A percentile compares a stretch with the other conserved stretches of the same genome.
These are phyloP conservation scores for Apogon hyalosoma DNA, from an alignment of 2,797 vertebrate species.

Conservation along the genomic window DNA sequence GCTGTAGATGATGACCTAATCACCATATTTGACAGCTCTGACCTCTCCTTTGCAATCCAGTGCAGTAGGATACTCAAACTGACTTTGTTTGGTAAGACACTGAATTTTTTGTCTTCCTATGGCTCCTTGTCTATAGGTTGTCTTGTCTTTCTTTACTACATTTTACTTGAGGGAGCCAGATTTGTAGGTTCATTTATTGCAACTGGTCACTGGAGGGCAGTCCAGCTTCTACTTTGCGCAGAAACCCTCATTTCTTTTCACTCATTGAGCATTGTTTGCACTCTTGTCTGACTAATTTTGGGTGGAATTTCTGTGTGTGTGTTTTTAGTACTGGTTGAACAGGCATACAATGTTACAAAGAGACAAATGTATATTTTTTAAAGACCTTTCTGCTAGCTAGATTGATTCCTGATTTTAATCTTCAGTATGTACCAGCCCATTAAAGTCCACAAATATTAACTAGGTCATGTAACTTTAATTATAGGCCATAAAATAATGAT, in stretches of 20 bases:
- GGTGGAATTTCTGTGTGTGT: conserved; percentile 8
- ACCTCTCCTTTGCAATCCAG: conserved; percentile 98
- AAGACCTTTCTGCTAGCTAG: conserved; percentile 24
- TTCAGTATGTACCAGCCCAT: conserved; percentile 1
- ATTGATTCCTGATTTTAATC: conserved; percentile 20
- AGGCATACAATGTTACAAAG: conserved; percentile 30
- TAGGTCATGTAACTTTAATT: not conserved
- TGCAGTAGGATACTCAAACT: conserved; percentile 99
- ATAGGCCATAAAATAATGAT: not conserved
- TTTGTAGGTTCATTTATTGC: conserved; percentile 35
- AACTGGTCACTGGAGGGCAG: conserved; percentile 72
- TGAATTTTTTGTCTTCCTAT: conserved; percentile 11
- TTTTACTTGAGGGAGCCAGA: not conserved
- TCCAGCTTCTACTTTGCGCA: conserved; percentile 40
- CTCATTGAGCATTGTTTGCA: not conserved
- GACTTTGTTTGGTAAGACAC: conserved; percentile 95
- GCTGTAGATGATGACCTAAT: conserved; percentile 96
- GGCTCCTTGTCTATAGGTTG: not conserved
- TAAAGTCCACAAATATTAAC: not conserved
- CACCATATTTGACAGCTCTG: conserved; percentile 99
- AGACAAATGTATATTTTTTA: conserved; percentile 6
- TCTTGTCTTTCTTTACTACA: not conserved
- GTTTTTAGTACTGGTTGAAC: conserved; percentile 13
- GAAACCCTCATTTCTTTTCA: conserved; percentile 2
- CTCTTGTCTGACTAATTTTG: conserved; percentile 29